Evolutionary conservation across 1,140 invertebrate species (phyloP), one percentile per base, ranked within the genome.

Genomic region (Neodiprion lecontei): DNA sequence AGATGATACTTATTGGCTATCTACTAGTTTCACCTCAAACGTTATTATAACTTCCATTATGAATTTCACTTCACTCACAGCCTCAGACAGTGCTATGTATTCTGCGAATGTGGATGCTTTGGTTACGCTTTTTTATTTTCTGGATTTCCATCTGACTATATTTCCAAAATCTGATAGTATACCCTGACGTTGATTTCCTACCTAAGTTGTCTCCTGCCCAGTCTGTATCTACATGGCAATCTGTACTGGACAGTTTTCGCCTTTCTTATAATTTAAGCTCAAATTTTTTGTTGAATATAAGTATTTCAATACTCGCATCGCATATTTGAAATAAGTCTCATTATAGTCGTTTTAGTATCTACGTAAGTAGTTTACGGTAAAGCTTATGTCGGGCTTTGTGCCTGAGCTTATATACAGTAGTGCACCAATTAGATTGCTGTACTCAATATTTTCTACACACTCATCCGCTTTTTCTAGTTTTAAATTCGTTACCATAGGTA

Each of bases 151-250:
- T 21, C 17, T 21, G 17, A 21, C 66, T 23, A 66, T 12, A 66
- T 74, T 67, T 14, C 17, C 17, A 21, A 21, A 21, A 21, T 21
- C 17, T 21, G 17, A 84, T 83, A 61, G 75, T 73, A 74, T 78
- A 82, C 9, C 80, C 82, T 23, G 79, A 80, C 72, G 74, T 77
- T 1, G 80, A 84, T 11, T 78, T 76, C 72, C 82, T 77, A 21
- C 81, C 81, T 48, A 40, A 66, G n/a, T n/a, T 17, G 78, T 80
- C 72, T 67, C 76, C 77, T 21, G 17, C 17, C 17, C 17, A 21
- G 17, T 21, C 5, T 14, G 81, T 77, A 79, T 84, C 81, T 10
- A 53, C 53, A 61, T 61, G n/a, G n/a, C 53, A 61, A 61, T 61
- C n/a, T 61, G n/a, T 61, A 61, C 10, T 61, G n/a, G 10, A 48